Base-by-base conservation (phyloP, 2,113 vertebrate species). In the Phalacrocorax brasilianus region DNA sequence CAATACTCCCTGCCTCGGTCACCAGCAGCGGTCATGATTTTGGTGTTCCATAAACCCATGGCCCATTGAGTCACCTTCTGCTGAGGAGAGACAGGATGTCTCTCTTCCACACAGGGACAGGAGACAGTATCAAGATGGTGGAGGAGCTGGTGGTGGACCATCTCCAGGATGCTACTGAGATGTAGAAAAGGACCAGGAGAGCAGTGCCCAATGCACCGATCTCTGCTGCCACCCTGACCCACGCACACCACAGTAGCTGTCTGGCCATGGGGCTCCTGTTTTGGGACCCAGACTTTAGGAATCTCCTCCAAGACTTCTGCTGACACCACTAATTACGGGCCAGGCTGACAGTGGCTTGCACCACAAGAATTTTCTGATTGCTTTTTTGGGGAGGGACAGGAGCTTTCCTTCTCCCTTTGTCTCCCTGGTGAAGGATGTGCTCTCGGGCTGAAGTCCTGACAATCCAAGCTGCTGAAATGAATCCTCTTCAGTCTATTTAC, bases 401-500 rank as follows among this genome's bases (percentile, higher is more conserved):
- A 88, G 90, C 71, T 88, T 85, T 93, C 93, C 92, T 85, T 42
- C 66, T 85, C 55, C 70, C 74, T 97, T 96, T 95, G 78, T 70
- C 77, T 91, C 56, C 59, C 32, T 0, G 2, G 67, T 79, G 91
- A 95, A 94, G 94, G 77, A 86, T 96, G 97, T 61, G 45, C 74
- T 61, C 92, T 93, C 10, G 4, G 80, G 77, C 89, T 97, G 89
- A 90, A 95, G 97, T 97, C 97, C 96, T 96, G 97, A 96, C 95
- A 95, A 96, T 91, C 93, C 85, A 91, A 94, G 85, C 79, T 95
- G 96, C 97, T 97, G 94, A 97, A 97, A 95, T 95, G 97, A 93
- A 96, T 97, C 96, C 96, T 94, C 96, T 96, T 97, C 96, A 97
- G 97, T 98, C 97, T 97, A 97, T 97, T 97, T 97, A 97, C 97